Base-by-base conservation (phyloP, 2,888 invertebrate genomes). In the Scaptomyza caliginosa region DNA sequence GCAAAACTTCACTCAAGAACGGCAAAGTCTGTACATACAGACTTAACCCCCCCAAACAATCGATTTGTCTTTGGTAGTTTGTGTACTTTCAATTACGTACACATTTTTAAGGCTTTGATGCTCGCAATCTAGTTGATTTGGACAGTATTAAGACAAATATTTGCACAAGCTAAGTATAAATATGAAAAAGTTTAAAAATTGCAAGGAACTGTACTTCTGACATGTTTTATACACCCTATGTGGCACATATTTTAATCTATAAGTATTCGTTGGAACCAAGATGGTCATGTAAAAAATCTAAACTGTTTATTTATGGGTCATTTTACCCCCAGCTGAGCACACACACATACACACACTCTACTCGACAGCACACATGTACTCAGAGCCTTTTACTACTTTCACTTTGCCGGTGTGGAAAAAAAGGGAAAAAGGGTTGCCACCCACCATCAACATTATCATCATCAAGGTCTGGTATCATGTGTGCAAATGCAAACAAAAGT, bases 251-350 rank as follows among this genome's bases (percentile, higher is more conserved):
- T 16, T 34, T 3, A 7, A 34, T 16, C 34, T 34, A 34, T 34
- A n/a, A 28, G 10, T 38, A 39, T 36, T 42, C 38, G 34, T 34
- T 24, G 21, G 42, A 24, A 69, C 68, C 65, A 73, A 64, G 62
- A 63, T 66, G 67, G 28, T 40, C 63, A 50, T 63, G 52, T 63
- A 49, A 66, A 74, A 75, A 65, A 62, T 71, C 30, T 77, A 84
- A 83, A 84, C 75, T 86, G 88, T 86, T 86, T 86, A 70, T 85
- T 85, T 87, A 77, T 67, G 87, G 88, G 87, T 86, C 85, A 88
- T 72, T 81, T 86, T 84, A 65, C 69, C 66, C 67, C 77, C 84
- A 84, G 80, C 81, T 86, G 79, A 56, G 75, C 69, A 58, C 21
- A 70, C 63, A 63, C 52, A 60, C n/a, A n/a, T n/a, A n/a, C 49